These are phyloP conservation scores for Hiodon tergisus DNA, from an alignment of 2,113 vertebrate genomes.

Conservation along the genomic window DNA sequence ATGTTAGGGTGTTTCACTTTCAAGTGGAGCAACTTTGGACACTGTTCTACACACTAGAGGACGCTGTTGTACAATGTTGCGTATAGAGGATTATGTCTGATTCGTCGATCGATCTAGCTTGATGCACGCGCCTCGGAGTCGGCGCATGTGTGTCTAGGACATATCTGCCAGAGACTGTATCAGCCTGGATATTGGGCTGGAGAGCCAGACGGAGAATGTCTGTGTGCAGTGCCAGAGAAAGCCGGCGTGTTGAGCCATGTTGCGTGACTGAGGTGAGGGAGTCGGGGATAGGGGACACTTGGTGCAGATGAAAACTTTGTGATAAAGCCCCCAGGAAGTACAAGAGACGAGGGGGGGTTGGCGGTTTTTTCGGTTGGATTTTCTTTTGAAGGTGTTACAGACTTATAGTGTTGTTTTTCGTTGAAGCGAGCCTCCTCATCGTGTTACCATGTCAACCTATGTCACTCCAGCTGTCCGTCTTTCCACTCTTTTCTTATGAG, in stretches of 20 bases:
- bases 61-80: constrained; percentile 34
- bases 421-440: background rate
- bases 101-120: background rate
- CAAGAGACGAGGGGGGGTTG: constrained; percentile 2
- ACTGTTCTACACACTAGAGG: constrained; percentile 40
- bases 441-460: no score
- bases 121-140: background rate
- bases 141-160: background rate
- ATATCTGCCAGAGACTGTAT: background rate
- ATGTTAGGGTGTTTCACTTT: no score
- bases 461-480: no score
- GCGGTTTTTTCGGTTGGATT: background rate
- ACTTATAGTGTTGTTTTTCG: background rate
- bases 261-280: constrained; percentile 26
- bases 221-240: background rate
- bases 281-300: constrained; percentile 30
- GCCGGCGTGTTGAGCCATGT: constrained; percentile 15
- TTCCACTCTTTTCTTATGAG: no score
- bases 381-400: background rate
- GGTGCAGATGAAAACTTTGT: constrained; percentile 24
- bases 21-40: background rate
- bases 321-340: constrained; percentile 22
- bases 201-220: background rate
- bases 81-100: background rate
- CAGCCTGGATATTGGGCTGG: background rate